Base-by-base conservation (phyloP, 2,888 invertebrate genomes). In the Drosophila phalerata region DNA sequence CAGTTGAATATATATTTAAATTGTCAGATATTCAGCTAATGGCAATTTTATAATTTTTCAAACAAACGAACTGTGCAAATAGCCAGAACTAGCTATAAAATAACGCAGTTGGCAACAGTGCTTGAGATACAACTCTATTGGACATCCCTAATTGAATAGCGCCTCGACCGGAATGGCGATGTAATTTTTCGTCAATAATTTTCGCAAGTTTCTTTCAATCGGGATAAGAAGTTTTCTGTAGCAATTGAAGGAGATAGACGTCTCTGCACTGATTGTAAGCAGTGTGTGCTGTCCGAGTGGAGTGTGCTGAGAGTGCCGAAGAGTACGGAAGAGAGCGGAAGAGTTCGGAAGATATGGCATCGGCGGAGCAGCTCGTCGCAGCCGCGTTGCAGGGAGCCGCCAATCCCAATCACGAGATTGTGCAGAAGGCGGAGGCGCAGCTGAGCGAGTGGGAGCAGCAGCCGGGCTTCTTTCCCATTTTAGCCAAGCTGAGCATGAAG, bases 371-470 rank as follows among this genome's bases (percentile, higher is more conserved):
- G 81, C 90, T 93, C 79, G 92, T 93, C 43, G 92, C 86, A 64
- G 90, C 92, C 72, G 91, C 97, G 55, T 93, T 98, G 37, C 95
- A 96, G 89, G 94, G 95, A 90, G 98, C 98, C 30, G 95, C 97
- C 66, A 97, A 97, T 93, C 97, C 97, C 92, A 95, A 97, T 92
- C 94, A 97, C 13, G 95, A 95, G 77, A 93, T 97, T 43, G 93
- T 98, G 61, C 98, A 97, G 92, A 96, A 97, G 43, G 98, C 98
- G 30, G 98, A 98, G 92, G 95, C 95, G 79, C 97, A 97, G 90
- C 94, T 98, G 22, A 94, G 95, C 83, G 95, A 96, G 94, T 98
- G 98, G 97, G 98, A 98, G 93, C 95, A 94, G 28, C 96, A 97
- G 91, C 95, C 96, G 32, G 98, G 98, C 32, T 98, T 97, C 93